These are phyloP conservation scores for Atractosteus spatula DNA, from an alignment of 2,113 vertebrate genomes.

Conservation along the genomic window DNA sequence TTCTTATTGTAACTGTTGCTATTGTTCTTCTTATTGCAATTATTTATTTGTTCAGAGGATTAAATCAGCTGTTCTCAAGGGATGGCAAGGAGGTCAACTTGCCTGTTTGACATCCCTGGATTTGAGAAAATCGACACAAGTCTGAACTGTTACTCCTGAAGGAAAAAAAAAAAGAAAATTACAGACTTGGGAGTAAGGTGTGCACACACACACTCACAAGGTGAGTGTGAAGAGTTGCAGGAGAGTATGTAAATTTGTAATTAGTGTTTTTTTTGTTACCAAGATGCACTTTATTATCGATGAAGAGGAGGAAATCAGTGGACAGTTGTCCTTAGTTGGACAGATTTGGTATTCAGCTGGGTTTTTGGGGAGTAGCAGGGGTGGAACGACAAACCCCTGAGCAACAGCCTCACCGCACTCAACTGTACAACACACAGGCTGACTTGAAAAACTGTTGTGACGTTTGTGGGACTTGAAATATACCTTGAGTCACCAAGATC, in stretches of 20 bases:
- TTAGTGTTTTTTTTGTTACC: constrained; percentile 35
- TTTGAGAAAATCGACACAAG: too few relatives aligned
- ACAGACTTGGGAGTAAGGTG: not conserved
- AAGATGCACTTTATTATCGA: constrained; percentile 65
- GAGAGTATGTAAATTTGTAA: constrained; percentile 27
- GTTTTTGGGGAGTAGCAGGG: not conserved
- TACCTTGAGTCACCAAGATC: too few relatives aligned
- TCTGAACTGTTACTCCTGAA: too few relatives aligned
- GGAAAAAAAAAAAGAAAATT: too few relatives aligned
- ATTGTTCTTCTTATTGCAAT: too few relatives aligned
- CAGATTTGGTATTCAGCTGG: constrained; percentile 12
- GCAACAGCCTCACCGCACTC: not conserved
- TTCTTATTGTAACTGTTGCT: too few relatives aligned
- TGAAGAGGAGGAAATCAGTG: constrained; percentile 23
- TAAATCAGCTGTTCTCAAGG: too few relatives aligned
- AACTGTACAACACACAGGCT: not conserved
- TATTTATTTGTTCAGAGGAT: too few relatives aligned
- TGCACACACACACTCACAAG: constrained; percentile 18
- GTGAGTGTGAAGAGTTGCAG: constrained; percentile 29
- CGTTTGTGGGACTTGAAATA: not conserved
- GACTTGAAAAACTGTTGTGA: not conserved
- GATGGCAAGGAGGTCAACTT: too few relatives aligned
- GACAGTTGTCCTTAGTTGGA: constrained; percentile 17
- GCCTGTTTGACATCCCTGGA: too few relatives aligned
- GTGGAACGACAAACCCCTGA: not conserved